Conservation (phyloP, 2,113 vertebrate genomes). For the Peucedramus taeniatus region DNA sequence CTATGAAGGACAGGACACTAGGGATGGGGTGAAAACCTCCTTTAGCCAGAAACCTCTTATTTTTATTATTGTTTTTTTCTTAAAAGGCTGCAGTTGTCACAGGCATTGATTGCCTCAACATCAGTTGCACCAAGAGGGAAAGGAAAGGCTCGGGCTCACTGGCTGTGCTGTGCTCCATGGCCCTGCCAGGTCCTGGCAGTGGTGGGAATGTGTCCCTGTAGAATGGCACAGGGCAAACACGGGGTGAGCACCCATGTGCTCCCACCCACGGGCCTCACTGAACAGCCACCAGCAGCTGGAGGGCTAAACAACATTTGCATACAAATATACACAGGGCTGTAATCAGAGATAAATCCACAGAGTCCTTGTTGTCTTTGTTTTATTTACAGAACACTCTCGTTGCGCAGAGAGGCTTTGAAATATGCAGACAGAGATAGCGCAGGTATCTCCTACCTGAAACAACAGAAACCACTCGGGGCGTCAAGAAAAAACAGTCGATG, state of each 20-base stretch:
- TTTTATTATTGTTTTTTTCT: background rate
- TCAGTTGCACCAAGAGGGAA: background rate
- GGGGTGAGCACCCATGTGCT: background rate
- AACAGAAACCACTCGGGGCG: background rate
- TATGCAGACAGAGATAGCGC: background rate
- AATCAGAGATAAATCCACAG: background rate
- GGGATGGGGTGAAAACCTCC: background rate
- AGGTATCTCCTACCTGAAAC: background rate
- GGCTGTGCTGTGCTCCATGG: background rate
- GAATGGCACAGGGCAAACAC: accelerated
- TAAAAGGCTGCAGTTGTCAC: background rate
- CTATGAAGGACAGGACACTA: background rate
- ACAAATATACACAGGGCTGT: background rate
- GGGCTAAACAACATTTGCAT: background rate
- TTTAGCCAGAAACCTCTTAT: background rate
- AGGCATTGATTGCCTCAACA: background rate
- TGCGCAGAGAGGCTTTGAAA: background rate
- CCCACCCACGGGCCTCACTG: background rate
- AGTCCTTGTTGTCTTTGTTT: background rate
- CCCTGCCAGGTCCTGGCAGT: accelerated
- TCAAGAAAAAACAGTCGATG: accelerated
- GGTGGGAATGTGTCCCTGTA: background rate
- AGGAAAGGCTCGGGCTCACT: accelerated
- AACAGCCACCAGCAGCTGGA: background rate
- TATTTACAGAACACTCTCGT: background rate